Percentiles rank a stretch among this genome's conserved stretches.
These are phyloP conservation scores for Caenorhabditis imperialis DNA, from an alignment of 2,888 invertebrate genomes.

Conservation along the genomic window DNA sequence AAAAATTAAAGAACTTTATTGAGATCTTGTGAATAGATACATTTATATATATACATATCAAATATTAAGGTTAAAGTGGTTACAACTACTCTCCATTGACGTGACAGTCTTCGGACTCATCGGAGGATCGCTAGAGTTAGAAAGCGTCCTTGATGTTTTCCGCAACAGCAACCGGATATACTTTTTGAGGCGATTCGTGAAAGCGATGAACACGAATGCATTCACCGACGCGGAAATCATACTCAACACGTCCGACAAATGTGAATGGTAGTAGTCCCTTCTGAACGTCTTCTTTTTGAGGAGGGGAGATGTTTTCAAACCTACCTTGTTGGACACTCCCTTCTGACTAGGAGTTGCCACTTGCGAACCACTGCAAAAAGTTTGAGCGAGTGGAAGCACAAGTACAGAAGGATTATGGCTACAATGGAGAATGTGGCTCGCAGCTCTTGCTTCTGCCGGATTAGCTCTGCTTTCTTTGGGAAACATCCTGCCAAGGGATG, in stretches of 20 bases:
- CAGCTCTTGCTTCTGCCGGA: slow-evolving; percentile 74
- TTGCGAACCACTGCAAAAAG: slow-evolving; percentile 73
- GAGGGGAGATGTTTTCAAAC: slow-evolving; percentile 7
- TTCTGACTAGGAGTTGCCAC: slow-evolving; percentile 73
- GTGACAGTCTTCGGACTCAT: slow-evolving; percentile 71
- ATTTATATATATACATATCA: slow-evolving; percentile 6
- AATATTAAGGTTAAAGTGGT: slow-evolving; percentile 52
- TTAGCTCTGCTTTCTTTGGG: slow-evolving; percentile 67
- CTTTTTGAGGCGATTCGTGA: slow-evolving; percentile 72
- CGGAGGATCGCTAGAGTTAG: slow-evolving; percentile 75
- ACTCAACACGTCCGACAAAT: slow-evolving; percentile 73
- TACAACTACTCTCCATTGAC: slow-evolving; percentile 64
- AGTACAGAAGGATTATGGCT: slow-evolving; percentile 75
- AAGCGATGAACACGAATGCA: slow-evolving; percentile 78
- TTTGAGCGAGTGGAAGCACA: slow-evolving; percentile 74
- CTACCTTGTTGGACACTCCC: slow-evolving; percentile 75
- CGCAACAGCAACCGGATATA: slow-evolving; percentile 75
- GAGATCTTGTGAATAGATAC: slow-evolving; percentile 35
- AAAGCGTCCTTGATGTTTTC: slow-evolving; percentile 76
- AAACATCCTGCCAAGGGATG: slow-evolving; percentile 66
- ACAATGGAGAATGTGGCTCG: slow-evolving; percentile 73
- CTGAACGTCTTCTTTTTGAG: no score
- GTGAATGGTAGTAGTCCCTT: slow-evolving; percentile 75
- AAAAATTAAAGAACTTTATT: slow-evolving; percentile 3
- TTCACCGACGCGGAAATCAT: slow-evolving; percentile 77